Evolutionary conservation across 2,888 invertebrate genomes (phyloP), one percentile per base, ranked within the genome.

Genomic region (Notodonta dromedarius): DNA sequence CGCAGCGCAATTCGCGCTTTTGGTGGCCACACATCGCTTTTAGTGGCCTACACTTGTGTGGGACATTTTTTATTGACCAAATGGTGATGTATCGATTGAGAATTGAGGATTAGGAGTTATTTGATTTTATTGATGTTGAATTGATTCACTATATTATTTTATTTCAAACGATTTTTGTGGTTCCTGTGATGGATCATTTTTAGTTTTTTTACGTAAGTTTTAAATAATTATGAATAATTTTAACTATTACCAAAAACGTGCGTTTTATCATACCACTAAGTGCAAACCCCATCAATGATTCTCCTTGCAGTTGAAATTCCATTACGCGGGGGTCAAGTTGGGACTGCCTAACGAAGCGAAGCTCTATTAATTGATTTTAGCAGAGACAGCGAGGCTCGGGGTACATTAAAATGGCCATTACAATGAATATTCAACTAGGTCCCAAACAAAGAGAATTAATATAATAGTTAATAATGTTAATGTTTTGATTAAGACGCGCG

Each of bases 281-380:
- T 62, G 57, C 44, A 44, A 62, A 14, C 44, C 54, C 48, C 67
- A 71, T 71, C 70, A 76, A 74, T 61, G 69, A 74, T 67, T 70
- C 76, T 71, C 70, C 66, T 76, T 78, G 77, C 76, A 73, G 61
- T 72, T 67, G 58, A 80, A 86, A 86, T 83, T 77, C 72, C 77
- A 83, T 85, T 83, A 87, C 50, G 56, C 75, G 80, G 78, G 84
- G 90, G 90, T 89, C 90, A 89, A 84, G 76, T 83, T 76, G 80
- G 77, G 71, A 70, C 75, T 73, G 83, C 62, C 72, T 87, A 89
- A 89, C 90, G 83, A 89, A 86, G 82, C 88, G 74, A 78, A 70
- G 70, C 84, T 78, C 78, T 84, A 89, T 88, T 90, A 91, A 90
- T 90, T 90, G 88, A 86, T 87, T 87, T 85, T 72, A 68, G 70